These are phyloP conservation scores for Molanna angustata DNA, from an alignment of 2,888 invertebrate genomes.

Conservation along the genomic window DNA sequence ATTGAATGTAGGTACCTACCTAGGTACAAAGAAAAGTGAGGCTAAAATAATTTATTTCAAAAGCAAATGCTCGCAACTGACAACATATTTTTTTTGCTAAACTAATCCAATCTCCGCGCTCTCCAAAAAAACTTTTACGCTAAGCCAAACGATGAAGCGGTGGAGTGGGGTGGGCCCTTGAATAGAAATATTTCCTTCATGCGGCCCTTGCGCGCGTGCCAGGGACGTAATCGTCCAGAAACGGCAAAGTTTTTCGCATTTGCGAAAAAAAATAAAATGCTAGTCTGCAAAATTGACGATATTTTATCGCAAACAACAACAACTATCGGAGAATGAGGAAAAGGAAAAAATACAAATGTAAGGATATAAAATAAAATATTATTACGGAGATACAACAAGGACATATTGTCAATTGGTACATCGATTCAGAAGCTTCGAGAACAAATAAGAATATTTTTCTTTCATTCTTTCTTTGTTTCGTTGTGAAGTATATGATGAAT, in stretches of 20 bases:
- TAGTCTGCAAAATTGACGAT: not conserved
- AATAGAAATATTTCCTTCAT: not conserved
- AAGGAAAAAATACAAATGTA: conserved; percentile 1
- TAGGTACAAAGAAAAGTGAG: too few relatives aligned
- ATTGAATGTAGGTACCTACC: too few relatives aligned
- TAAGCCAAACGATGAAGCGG: conserved; percentile 12
- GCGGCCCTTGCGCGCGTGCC: conserved; percentile 8
- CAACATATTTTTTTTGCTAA: too few relatives aligned
- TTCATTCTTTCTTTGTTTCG: too few relatives aligned
- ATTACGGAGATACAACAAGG: not conserved
- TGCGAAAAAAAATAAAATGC: not conserved
- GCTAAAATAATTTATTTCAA: too few relatives aligned
- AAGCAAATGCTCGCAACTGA: too few relatives aligned
- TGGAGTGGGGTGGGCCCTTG: not conserved
- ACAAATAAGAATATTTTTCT: too few relatives aligned
- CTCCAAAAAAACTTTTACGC: conserved; percentile 26
- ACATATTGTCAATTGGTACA: not conserved
- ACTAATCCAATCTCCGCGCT: conserved; percentile 31
- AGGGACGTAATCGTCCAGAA: conserved; percentile 20
- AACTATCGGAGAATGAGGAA: not conserved
- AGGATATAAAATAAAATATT: not conserved
- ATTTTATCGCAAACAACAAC: conserved; percentile 1
- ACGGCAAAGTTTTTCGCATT: conserved; percentile 9
- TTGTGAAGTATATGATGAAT: too few relatives aligned
- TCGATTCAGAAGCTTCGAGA: too few relatives aligned